Conservation (phyloP, 2,113 vertebrate species). For the Eleginops maclovinus region DNA sequence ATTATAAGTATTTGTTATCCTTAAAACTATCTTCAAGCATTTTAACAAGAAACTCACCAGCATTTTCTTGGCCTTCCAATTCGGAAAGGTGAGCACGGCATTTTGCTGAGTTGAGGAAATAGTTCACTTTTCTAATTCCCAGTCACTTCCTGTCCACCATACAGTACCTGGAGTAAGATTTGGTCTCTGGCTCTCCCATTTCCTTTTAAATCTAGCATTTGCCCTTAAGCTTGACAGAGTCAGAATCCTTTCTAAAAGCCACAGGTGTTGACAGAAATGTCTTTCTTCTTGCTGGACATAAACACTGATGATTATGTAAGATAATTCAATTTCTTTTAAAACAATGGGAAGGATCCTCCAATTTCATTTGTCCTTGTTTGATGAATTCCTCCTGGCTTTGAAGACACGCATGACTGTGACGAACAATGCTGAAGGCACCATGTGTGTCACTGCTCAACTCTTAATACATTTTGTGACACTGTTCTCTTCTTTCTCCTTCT, state of each 20-base stretch:
- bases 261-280: constrained; percentile 4
- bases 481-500: constrained; percentile 37
- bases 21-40: constrained; percentile 12
- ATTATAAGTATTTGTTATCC: constrained; percentile 3
- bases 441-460: constrained; percentile 25
- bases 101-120: constrained; percentile 47
- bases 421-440: constrained; percentile 5
- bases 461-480: constrained; percentile 24
- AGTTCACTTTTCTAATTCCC: constrained; percentile 4
- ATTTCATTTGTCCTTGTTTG: constrained; percentile 12
- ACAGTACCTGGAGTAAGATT: constrained; percentile 6
- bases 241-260: constrained; percentile 3
- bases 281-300: constrained; percentile 10
- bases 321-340: constrained; percentile 16
- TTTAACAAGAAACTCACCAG: constrained; percentile 68
- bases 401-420: constrained; percentile 10
- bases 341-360: constrained; percentile 22
- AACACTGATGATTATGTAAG: background rate
- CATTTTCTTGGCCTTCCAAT: constrained; percentile 67
- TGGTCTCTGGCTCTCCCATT: constrained; percentile 14
- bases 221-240: background rate
- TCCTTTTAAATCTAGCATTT: constrained; percentile 5
- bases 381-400: constrained; percentile 27
- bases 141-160: constrained; percentile 15
- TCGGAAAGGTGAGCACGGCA: constrained; percentile 73